Base-by-base conservation (phyloP, 2,888 invertebrate genomes). In the Phymatocera aterrima region DNA sequence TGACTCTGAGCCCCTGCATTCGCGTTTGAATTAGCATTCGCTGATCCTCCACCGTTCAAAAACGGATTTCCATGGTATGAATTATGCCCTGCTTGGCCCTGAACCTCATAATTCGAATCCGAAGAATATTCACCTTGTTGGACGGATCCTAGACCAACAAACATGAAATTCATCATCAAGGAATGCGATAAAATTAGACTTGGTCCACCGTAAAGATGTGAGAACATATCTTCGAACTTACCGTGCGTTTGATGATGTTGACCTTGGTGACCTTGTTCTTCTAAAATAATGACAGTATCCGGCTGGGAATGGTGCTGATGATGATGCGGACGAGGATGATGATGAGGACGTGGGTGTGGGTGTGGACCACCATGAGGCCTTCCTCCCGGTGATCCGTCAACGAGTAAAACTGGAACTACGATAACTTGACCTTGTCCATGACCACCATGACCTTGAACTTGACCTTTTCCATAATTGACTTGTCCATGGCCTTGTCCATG, bases 21-120 rank as follows among this genome's bases (percentile, higher is more conserved):
- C 10, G 79, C 80, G 40, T 80, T 79, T 18, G 78, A 60, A n/a
- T 60, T 78, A 46, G 78, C 74, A 46, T 15, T 18, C 2, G 77
- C 77, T 6, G 28, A 70, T 70, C 54, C 74, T 37, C 40, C 61
- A 21, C 51, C 51, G 12, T 31, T 51, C 51, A 72, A 31, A 10
- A 72, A 48, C 1, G 72, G 46, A 46, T 51, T 51, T 2, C 4
- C 12, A 10, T 34, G 18, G 40, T 31, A 48, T 1, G 10, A 61
- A 24, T 15, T 15, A 3, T 34, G 37, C 6, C 18, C 8, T 18
- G 1, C 48, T 43, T 31, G 51, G 6, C 6, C 31, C 28, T 46
- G n/a, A 3, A 8, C 8, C 31, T 72, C 72, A 15, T 2, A 48
- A 28, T n/a, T 5, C 31, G 24, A 21, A 46, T 8, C 60, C 6